These are phyloP conservation scores for Setophaga kirtlandii DNA, from an alignment of 2,113 vertebrate genomes.

Conservation along the genomic window DNA sequence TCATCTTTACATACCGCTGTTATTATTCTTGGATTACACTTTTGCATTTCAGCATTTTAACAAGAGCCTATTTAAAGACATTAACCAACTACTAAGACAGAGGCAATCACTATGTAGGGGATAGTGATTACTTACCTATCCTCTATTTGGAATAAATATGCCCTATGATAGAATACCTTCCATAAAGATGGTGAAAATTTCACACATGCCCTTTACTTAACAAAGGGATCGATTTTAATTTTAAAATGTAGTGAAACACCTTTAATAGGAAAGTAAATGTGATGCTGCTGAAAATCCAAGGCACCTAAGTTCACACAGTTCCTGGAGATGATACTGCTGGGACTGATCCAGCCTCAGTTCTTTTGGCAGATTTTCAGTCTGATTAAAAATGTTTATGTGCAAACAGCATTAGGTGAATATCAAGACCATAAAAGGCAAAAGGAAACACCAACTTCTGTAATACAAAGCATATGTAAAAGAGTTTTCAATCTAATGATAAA, in stretches of 20 bases:
- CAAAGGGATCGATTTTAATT: not conserved
- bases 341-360: not conserved
- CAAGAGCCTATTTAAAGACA: not conserved
- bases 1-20: not conserved
- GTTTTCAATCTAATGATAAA: not conserved
- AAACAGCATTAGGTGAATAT: not conserved
- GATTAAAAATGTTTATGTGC: not conserved
- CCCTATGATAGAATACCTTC: not conserved
- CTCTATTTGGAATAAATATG: not conserved
- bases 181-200: not conserved
- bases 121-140: not conserved
- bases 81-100: not conserved
- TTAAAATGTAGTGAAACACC: rapidly evolving
- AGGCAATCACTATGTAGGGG: not conserved
- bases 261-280: not conserved
- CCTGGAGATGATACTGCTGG: not conserved
- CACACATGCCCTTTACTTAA: not conserved
- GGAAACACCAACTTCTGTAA: not conserved
- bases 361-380: not conserved
- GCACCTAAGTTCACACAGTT: not conserved
- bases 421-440: not conserved
- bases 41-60: not conserved
- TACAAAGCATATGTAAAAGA: not conserved
- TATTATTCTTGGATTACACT: not conserved
- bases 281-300: not conserved